phyloP scores from a whole-genome alignment of 2,113 vertebrate species.

The Ancistrus triradiatus region DNA sequence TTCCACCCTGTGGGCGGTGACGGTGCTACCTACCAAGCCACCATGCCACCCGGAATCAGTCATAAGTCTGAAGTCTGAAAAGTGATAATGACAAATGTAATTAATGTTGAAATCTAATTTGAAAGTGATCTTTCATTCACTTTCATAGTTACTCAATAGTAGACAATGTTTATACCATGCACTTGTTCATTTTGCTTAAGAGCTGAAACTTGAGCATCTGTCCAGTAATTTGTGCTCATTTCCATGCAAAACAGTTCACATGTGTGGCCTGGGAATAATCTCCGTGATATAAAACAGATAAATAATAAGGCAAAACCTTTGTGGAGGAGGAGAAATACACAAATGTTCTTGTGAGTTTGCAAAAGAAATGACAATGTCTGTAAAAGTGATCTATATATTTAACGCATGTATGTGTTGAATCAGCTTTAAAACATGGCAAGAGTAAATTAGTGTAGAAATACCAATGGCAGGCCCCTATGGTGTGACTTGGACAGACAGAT shows the following conservation, averaged over 20 bases:
- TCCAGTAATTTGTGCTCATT: background rate
- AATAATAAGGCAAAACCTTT: background rate
- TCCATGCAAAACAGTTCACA: background rate
- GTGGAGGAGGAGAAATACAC: background rate
- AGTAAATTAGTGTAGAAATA: background rate
- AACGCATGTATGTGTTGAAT: conserved; percentile 8
- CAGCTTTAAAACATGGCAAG: conserved; percentile 7
- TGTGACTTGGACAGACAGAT: conserved; percentile 9
- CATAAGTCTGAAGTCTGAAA: no score
- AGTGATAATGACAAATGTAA: background rate
- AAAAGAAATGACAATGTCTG: no score
- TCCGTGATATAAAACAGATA: conserved; percentile 3
- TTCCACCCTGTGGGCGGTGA: no score
- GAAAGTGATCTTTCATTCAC: background rate
- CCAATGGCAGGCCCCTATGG: background rate
- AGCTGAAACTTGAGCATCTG: background rate
- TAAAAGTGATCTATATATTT: background rate
- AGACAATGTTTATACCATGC: background rate
- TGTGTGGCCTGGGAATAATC: background rate
- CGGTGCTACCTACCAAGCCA: no score
- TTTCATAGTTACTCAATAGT: background rate
- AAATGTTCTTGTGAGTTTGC: background rate
- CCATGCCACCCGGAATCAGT: no score
- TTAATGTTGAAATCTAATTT: background rate
- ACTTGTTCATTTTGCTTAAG: background rate